phyloP scores from a whole-genome alignment of 2,888 invertebrate species.

The Chloromyia formosa region DNA sequence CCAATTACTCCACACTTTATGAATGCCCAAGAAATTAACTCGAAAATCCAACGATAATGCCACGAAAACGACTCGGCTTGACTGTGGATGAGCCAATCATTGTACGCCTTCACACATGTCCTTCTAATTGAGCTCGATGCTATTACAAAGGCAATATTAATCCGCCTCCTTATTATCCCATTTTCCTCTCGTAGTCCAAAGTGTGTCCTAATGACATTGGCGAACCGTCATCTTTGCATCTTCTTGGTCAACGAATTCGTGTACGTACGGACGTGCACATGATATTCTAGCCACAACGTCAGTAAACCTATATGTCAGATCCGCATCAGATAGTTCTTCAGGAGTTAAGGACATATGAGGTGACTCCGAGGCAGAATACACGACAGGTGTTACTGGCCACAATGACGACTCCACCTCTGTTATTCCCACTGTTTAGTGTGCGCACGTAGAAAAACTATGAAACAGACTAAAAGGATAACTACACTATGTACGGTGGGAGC shows the following conservation, averaged over 20 bases:
- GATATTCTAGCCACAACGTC: neutral
- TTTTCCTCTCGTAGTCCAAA: neutral
- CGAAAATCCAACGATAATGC: neutral
- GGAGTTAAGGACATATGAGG: too few species aligned
- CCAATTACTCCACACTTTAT: neutral
- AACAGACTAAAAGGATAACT: slow-evolving; percentile 15
- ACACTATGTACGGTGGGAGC: neutral
- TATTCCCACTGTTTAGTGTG: neutral
- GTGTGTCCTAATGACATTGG: slow-evolving; percentile 8
- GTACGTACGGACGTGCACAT: neutral
- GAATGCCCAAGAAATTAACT: neutral
- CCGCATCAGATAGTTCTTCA: neutral
- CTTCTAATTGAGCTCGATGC: slow-evolving; percentile 19
- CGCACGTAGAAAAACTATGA: neutral
- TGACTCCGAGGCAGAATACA: neutral
- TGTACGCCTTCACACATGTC: slow-evolving; percentile 17
- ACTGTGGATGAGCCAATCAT: neutral
- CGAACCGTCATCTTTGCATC: slow-evolving; percentile 6
- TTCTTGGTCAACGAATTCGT: neutral
- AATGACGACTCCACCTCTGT: neutral
- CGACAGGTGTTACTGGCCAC: neutral
- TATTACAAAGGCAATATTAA: slow-evolving; percentile 18
- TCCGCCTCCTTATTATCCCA: slow-evolving; percentile 19
- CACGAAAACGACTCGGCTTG: neutral
- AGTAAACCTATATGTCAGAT: neutral